These are phyloP conservation scores for Gymnocephalus cernua DNA, from an alignment of 2,113 vertebrate genomes.

Conservation along the genomic window DNA sequence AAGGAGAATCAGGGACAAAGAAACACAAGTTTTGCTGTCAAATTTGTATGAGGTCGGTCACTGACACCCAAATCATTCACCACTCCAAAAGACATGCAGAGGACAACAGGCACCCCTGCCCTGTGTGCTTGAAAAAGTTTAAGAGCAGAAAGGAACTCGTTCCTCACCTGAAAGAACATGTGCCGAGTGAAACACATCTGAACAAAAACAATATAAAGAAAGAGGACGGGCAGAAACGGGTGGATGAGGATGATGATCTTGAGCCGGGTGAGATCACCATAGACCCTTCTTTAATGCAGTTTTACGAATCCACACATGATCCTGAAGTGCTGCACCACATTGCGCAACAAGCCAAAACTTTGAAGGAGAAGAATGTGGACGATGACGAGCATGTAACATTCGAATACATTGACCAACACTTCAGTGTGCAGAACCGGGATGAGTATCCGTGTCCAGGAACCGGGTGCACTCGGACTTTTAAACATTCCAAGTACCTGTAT, in stretches of 20 bases:
- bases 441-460: slow-evolving; percentile 95
- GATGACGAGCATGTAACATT: slow-evolving; percentile 90
- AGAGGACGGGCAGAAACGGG: slow-evolving; percentile 56
- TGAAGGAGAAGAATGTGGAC: slow-evolving; percentile 69
- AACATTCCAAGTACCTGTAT: slow-evolving; percentile 96
- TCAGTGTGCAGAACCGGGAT: slow-evolving; percentile 92
- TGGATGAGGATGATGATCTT: slow-evolving; percentile 76
- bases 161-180: slow-evolving; percentile 91
- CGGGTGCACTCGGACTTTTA: slow-evolving; percentile 91
- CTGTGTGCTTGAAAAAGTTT: slow-evolving; percentile 92
- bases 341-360: slow-evolving; percentile 76
- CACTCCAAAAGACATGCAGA: slow-evolving; percentile 95
- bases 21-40: slow-evolving; percentile 92
- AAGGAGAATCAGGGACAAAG: slow-evolving; percentile 87
- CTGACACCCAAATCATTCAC: slow-evolving; percentile 90
- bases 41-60: slow-evolving; percentile 92
- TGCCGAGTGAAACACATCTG: slow-evolving; percentile 83
- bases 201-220: slow-evolving; percentile 82
- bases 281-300: slow-evolving; percentile 80
- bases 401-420: slow-evolving; percentile 87
- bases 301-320: slow-evolving; percentile 86
- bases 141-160: slow-evolving; percentile 91
- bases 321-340: slow-evolving; percentile 82
- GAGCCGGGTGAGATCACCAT: slow-evolving; percentile 82
- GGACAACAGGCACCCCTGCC: slow-evolving; percentile 90